Percentiles rank a stretch among this genome's conserved stretches.
Evolutionary conservation across 2,113 vertebrate genomes (phyloP).

Genomic region (Microcebus tavaratra): DNA sequence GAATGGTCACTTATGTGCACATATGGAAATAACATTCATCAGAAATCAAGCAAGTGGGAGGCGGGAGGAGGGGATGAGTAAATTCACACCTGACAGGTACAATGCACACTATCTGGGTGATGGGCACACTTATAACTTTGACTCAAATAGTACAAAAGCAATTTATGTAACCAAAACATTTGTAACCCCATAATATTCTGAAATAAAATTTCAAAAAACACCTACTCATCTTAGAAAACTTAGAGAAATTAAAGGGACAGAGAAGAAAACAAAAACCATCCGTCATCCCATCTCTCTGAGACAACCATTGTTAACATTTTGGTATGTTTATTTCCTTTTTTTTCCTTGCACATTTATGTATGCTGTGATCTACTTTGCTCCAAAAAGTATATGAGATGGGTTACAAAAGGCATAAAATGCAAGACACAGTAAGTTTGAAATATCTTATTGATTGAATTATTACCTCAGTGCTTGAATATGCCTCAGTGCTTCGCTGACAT

Average conservation of each 20-base stretch:
- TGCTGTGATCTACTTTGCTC: neutral
- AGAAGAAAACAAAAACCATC: conserved; percentile 26
- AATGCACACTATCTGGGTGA: too few relatives aligned
- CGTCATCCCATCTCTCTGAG: neutral
- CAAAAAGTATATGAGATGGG: neutral
- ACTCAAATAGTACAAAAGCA: too few relatives aligned
- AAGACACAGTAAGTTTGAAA: neutral
- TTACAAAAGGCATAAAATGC: neutral
- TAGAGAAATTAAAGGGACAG: neutral
- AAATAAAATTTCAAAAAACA: neutral
- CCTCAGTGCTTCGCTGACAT: neutral
- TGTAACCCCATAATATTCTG: too few relatives aligned
- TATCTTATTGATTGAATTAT: neutral
- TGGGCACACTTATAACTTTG: too few relatives aligned
- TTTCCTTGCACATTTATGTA: neutral
- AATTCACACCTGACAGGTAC: too few relatives aligned
- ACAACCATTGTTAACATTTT: neutral
- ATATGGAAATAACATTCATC: too few relatives aligned
- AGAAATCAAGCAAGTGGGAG: too few relatives aligned
- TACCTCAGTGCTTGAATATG: neutral
- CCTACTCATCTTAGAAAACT: neutral
- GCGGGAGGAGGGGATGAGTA: too few relatives aligned
- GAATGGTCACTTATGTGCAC: too few relatives aligned
- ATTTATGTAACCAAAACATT: too few relatives aligned
- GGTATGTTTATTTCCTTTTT: neutral